Conservation (phyloP, 2,888 invertebrate genomes). For the Drosophila quinaria region DNA sequence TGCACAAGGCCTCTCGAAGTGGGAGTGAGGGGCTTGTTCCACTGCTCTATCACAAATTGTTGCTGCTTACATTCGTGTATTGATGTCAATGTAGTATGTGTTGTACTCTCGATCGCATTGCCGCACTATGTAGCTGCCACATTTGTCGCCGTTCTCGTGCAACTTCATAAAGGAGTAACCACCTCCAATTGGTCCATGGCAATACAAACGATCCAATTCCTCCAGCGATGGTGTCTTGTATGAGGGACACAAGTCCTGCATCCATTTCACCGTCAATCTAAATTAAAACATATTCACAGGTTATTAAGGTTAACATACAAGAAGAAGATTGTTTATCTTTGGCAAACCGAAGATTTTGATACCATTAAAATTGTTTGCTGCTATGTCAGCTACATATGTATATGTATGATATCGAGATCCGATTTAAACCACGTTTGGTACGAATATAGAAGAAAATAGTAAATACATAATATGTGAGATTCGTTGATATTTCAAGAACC, state of each 20-base stretch:
- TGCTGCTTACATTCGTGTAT: constrained; percentile 89
- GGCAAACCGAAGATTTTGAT: too few species aligned
- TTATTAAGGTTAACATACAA: background rate
- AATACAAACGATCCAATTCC: constrained; percentile 90
- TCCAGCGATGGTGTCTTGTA: constrained; percentile 92
- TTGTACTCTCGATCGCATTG: constrained; percentile 93
- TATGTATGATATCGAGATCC: too few species aligned
- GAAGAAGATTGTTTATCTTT: too few species aligned
- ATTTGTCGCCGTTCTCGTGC: constrained; percentile 91
- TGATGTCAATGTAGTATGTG: constrained; percentile 93
- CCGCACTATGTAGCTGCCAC: constrained; percentile 93
- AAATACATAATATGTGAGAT: too few species aligned
- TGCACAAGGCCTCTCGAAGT: too few species aligned
- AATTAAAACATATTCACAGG: background rate
- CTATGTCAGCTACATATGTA: too few species aligned
- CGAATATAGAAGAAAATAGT: too few species aligned
- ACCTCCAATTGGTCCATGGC: constrained; percentile 96
- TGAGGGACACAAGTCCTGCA: constrained; percentile 94
- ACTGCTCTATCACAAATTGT: too few species aligned
- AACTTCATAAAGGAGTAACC: constrained; percentile 94
- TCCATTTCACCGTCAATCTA: constrained; percentile 95
- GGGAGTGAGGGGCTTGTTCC: too few species aligned
- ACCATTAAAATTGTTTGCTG: too few species aligned
- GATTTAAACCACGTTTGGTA: too few species aligned
- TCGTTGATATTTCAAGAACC: too few species aligned